These are phyloP conservation scores for Nycticryphes semicollaris DNA, from an alignment of 2,113 vertebrate species.

Conservation along the genomic window DNA sequence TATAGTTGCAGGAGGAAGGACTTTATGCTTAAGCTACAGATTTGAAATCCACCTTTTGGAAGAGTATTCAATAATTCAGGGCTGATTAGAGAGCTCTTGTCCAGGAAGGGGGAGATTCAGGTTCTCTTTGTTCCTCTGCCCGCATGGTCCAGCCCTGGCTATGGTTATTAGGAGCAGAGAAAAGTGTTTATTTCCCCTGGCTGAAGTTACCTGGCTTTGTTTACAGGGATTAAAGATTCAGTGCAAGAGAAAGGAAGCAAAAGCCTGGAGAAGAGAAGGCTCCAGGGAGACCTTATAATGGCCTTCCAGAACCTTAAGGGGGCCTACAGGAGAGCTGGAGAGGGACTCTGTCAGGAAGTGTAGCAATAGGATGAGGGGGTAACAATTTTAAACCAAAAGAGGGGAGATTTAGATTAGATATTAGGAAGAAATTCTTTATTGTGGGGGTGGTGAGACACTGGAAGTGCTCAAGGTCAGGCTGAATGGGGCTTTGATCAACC, in stretches of 20 bases:
- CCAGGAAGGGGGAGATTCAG: not conserved
- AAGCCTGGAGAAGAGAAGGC: not conserved
- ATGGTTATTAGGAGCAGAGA: not conserved
- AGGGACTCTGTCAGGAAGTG: not conserved
- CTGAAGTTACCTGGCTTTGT: not conserved
- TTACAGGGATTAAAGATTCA: not conserved
- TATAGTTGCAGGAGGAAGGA: not conserved
- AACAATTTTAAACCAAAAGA: not conserved
- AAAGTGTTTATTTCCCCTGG: not conserved
- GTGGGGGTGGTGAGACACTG: not conserved
- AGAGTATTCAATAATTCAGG: slow-evolving; percentile 27
- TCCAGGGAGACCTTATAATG: not conserved
- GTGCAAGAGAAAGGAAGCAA: not conserved
- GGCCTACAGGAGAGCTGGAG: not conserved
- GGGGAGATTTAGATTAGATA: not conserved
- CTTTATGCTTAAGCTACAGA: slow-evolving; percentile 4
- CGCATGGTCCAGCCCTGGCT: not conserved
- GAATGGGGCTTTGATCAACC: not conserved
- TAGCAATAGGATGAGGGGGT: not conserved
- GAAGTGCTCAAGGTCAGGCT: not conserved
- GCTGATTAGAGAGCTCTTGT: not conserved
- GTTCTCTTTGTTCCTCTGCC: not conserved
- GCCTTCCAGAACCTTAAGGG: not conserved
- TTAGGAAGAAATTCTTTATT: not conserved
- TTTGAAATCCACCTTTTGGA: slow-evolving; percentile 16